These are phyloP conservation scores for Atrina japonica DNA, from an alignment of 2,888 invertebrate genomes.

Conservation along the genomic window DNA sequence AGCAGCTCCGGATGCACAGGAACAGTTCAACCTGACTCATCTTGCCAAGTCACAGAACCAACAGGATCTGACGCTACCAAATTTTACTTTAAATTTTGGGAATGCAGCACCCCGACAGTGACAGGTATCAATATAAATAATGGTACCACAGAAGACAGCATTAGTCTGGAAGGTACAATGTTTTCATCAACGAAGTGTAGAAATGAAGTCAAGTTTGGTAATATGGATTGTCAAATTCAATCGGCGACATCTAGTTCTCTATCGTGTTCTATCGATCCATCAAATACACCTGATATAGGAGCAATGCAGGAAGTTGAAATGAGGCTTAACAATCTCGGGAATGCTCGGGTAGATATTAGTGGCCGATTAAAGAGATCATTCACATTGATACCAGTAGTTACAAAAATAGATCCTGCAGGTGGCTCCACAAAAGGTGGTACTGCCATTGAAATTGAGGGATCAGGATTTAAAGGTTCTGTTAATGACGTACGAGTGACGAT, in stretches of 20 bases:
- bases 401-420: slow-evolving; percentile 43
- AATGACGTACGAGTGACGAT: slow-evolving; percentile 48
- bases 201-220: slow-evolving; percentile 62
- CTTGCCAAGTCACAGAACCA: slow-evolving; percentile 50
- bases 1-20: slow-evolving; percentile 50
- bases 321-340: slow-evolving; percentile 53
- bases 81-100: slow-evolving; percentile 60
- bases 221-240: slow-evolving; percentile 42
- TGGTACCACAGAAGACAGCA: slow-evolving; percentile 55
- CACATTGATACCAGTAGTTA: slow-evolving; percentile 53
- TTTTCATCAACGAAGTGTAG: slow-evolving; percentile 57
- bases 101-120: slow-evolving; percentile 58
- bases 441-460: slow-evolving; percentile 53
- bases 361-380: slow-evolving; percentile 48
- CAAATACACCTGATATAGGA: slow-evolving; percentile 49
- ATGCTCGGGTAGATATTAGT: slow-evolving; percentile 49
- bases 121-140: slow-evolving; percentile 47
- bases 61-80: slow-evolving; percentile 39
- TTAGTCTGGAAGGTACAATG: slow-evolving; percentile 60
- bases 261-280: slow-evolving; percentile 45
- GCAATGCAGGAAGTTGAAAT: slow-evolving; percentile 48
- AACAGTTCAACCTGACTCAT: slow-evolving; percentile 36
- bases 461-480: slow-evolving; percentile 58
- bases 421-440: slow-evolving; percentile 57
- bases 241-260: slow-evolving; percentile 32